Conservation (phyloP, 1,140 invertebrate genomes). For the Bactericera cockerelli region DNA sequence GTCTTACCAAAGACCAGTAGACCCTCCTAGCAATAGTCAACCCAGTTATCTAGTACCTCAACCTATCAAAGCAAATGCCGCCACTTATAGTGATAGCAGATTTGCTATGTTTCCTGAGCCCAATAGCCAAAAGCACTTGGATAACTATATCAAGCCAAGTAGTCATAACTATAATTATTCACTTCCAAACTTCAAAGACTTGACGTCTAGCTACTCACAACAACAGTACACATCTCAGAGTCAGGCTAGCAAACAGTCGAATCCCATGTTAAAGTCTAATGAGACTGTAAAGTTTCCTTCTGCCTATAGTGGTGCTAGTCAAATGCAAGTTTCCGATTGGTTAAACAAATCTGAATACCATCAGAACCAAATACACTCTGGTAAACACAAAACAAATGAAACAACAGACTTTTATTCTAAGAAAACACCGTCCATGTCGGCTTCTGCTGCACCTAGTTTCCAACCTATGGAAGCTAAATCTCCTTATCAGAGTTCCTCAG, state of each 20-base stretch:
- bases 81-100: slow-evolving; percentile 6
- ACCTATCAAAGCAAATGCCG: slow-evolving; percentile 6
- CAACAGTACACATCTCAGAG: background rate
- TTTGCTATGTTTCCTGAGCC: background rate
- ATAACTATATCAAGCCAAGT: slow-evolving; percentile 4
- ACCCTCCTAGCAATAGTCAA: slow-evolving; percentile 5
- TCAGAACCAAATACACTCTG: no score
- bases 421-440: background rate
- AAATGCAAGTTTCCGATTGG: background rate
- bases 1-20: background rate
- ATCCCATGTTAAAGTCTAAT: background rate
- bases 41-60: slow-evolving; percentile 5
- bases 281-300: background rate
- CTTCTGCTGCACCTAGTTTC: background rate
- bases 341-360: background rate
- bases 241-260: background rate
- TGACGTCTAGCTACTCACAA: background rate
- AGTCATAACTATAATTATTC: background rate
- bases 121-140: background rate
- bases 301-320: background rate
- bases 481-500: background rate
- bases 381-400: no score
- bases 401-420: no score
- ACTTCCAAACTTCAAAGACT: slow-evolving; percentile 1
- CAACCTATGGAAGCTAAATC: background rate